These are phyloP conservation scores for Epicampocera succincta DNA, from an alignment of 2,888 invertebrate genomes.

Conservation along the genomic window DNA sequence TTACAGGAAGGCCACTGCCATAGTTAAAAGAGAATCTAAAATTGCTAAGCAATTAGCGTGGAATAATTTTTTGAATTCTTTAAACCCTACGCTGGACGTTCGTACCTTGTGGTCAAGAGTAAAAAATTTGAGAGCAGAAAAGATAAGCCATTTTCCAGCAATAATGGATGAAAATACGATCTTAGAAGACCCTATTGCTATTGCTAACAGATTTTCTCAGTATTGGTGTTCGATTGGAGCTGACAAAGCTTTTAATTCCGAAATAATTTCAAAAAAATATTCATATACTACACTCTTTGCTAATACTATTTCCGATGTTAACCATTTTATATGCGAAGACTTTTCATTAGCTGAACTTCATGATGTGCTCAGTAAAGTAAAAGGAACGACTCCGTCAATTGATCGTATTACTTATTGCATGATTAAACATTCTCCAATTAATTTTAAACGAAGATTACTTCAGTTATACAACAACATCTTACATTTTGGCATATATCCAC, in stretches of 20 bases:
- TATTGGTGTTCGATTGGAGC: constrained; percentile 32
- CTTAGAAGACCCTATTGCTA: neutral
- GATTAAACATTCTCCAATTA: neutral
- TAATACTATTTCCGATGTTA: constrained; percentile 1
- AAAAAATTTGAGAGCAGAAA: neutral
- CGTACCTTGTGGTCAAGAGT: neutral
- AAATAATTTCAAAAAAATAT: neutral
- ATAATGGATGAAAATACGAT: too few relatives aligned
- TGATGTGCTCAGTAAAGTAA: neutral
- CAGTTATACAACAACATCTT: neutral
- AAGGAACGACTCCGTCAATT: neutral
- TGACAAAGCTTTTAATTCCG: constrained; percentile 3
- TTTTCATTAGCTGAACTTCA: neutral
- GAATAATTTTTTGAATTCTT: neutral
- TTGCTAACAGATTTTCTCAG: neutral
- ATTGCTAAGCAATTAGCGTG: neutral
- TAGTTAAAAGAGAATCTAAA: neutral
- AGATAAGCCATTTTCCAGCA: too few relatives aligned
- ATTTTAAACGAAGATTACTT: neutral
- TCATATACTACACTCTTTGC: neutral
- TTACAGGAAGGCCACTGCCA: neutral
- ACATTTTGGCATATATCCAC: neutral
- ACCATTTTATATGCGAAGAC: neutral
- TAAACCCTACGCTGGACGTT: neutral
- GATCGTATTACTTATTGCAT: neutral